These are phyloP conservation scores for Delia radicum DNA, from an alignment of 1,140 invertebrate genomes.

Conservation along the genomic window DNA sequence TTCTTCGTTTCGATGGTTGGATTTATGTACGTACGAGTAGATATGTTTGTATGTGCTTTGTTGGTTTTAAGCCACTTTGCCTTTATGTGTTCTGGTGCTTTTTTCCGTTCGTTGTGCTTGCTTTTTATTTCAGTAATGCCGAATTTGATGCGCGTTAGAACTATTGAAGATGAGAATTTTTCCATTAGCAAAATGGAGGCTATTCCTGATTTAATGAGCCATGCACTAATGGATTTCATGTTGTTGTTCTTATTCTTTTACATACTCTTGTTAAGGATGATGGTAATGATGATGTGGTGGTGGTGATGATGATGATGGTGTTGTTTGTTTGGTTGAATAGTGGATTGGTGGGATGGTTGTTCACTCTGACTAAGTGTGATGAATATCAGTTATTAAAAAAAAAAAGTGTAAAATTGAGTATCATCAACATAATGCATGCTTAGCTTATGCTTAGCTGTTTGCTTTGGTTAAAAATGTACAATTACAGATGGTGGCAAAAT, in stretches of 20 bases:
- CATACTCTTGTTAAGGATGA: neutral
- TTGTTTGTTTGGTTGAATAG: conserved; percentile 13
- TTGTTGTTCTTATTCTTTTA: neutral
- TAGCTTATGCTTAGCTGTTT: neutral
- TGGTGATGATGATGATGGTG: neutral
- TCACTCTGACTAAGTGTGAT: neutral
- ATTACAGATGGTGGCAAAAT: neutral
- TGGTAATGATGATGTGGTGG: neutral
- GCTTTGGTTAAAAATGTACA: neutral
- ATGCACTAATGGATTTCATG: conserved; percentile 48
- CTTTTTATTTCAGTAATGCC: neutral
- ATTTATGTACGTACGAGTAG: neutral
- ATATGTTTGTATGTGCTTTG: neutral
- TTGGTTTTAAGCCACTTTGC: neutral
- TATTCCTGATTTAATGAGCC: conserved; percentile 56
- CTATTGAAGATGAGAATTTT: conserved; percentile 31
- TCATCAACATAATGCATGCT: neutral
- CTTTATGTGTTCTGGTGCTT: neutral
- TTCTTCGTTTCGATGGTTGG: neutral
- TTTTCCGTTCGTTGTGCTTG: too few species aligned
- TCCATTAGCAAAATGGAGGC: conserved; percentile 55
- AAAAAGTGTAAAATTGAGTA: neutral
- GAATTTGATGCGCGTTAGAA: neutral
- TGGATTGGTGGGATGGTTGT: neutral
- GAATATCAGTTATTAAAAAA: neutral